Evolutionary conservation across 2,888 invertebrate species (phyloP).

Genomic region (Hirudinaria manillensis): DNA sequence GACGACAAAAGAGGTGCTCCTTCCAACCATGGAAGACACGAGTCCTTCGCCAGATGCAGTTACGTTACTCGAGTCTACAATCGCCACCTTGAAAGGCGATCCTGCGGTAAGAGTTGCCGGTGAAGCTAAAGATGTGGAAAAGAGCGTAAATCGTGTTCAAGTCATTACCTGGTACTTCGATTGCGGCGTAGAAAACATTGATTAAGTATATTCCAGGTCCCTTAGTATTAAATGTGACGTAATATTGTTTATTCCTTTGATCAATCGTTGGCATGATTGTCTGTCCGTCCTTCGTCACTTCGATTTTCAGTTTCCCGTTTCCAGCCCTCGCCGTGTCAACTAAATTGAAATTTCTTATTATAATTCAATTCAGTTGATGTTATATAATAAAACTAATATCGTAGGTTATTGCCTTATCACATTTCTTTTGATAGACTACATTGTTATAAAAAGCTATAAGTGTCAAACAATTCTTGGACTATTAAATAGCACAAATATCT

Average conservation of each 20-base stretch:
- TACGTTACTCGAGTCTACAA: slow-evolving; percentile 59
- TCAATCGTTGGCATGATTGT: slow-evolving; percentile 69
- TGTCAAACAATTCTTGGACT: no score
- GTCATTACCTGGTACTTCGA: slow-evolving; percentile 66
- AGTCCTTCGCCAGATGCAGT: slow-evolving; percentile 63
- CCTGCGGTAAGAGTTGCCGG: slow-evolving; percentile 41
- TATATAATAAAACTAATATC: background rate
- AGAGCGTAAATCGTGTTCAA: background rate
- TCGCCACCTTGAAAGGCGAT: slow-evolving; percentile 51
- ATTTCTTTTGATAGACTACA: background rate
- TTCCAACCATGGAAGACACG: slow-evolving; percentile 61
- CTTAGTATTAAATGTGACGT: slow-evolving; percentile 59
- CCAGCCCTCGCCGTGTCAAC: slow-evolving; percentile 71
- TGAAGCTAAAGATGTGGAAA: background rate
- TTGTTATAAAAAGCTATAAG: no score
- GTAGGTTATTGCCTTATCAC: no score
- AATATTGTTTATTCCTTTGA: slow-evolving; percentile 60
- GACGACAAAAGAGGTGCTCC: slow-evolving; percentile 60
- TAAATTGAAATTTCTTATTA: slow-evolving; percentile 39
- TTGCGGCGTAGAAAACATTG: slow-evolving; percentile 88
- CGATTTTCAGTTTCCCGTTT: slow-evolving; percentile 80
- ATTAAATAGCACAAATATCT: no score
- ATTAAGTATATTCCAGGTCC: slow-evolving; percentile 65
- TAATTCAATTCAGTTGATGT: background rate
- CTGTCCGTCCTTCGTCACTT: slow-evolving; percentile 67